These are phyloP conservation scores for Sebastiscus tertius DNA, from an alignment of 2,797 vertebrate genomes.

Conservation along the genomic window DNA sequence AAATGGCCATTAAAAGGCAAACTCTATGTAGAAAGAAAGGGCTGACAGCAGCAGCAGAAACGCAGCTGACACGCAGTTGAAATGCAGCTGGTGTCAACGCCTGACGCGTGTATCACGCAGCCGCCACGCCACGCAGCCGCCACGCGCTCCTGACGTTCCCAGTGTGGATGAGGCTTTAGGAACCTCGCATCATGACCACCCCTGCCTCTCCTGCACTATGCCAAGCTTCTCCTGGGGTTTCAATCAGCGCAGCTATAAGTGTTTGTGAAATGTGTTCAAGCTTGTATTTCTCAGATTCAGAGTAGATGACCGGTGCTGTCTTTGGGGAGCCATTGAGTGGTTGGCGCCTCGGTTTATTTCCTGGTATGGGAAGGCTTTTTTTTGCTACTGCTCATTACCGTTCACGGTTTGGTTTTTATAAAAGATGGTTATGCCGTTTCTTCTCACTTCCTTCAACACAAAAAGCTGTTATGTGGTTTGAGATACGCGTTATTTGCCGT, in stretches of 20 bases:
- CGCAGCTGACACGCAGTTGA: no score
- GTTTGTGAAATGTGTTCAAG: slow-evolving; percentile 28
- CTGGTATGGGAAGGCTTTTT: neutral
- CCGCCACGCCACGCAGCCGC: no score
- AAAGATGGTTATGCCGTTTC: neutral
- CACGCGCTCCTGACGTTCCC: no score
- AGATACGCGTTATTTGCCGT: neutral
- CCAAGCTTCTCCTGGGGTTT: neutral
- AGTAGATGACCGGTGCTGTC: neutral
- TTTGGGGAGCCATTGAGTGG: slow-evolving; percentile 7
- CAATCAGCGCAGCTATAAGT: neutral
- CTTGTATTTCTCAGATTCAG: slow-evolving; percentile 14
- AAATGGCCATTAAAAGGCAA: no score
- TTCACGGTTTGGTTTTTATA: neutral
- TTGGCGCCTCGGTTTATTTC: neutral
- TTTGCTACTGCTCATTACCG: neutral
- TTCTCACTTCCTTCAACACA: neutral
- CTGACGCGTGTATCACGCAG: no score
- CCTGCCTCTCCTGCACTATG: neutral
- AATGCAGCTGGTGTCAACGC: no score
- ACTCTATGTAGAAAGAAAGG: no score
- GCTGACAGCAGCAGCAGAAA: no score
- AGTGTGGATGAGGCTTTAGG: no score
- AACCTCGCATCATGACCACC: neutral
- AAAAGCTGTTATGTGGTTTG: neutral